Percentiles rank a stretch among this genome's conserved stretches.
phyloP scores from a whole-genome alignment of 2,113 vertebrate genomes.

The Pterocles orientalis region DNA sequence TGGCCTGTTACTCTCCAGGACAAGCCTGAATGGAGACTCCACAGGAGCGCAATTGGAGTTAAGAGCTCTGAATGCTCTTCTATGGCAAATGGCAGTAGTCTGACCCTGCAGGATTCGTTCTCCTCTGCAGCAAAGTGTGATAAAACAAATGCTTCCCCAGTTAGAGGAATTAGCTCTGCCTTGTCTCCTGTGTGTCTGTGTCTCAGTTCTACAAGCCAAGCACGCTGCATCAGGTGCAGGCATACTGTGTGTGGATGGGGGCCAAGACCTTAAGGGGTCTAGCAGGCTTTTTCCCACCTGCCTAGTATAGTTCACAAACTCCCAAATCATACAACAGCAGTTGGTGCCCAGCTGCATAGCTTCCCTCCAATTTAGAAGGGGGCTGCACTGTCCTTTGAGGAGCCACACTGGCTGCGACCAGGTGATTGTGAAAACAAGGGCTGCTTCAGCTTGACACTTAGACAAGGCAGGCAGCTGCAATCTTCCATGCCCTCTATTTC shows the following conservation, averaged over 20 bases:
- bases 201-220: not conserved
- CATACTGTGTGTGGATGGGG: not conserved
- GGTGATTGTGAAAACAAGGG: not conserved
- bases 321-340: not conserved
- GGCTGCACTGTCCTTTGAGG: not conserved
- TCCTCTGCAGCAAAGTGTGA: conserved; percentile 18
- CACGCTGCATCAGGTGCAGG: not conserved
- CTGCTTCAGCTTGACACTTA: not conserved
- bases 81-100: conserved; percentile 1
- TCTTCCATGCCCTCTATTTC: not conserved
- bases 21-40: conserved; percentile 48
- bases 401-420: not conserved
- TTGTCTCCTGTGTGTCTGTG: not conserved
- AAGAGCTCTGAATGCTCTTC: conserved; percentile 55
- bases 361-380: not conserved
- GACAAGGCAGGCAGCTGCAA: not conserved
- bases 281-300: not conserved
- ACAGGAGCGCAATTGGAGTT: conserved; percentile 48
- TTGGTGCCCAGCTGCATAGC: not conserved
- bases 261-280: not conserved
- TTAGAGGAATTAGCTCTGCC: conserved; percentile 40
- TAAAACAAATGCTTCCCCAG: conserved; percentile 32
- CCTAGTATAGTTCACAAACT: not conserved
- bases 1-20: conserved; percentile 18
- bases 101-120: conserved; percentile 1